Evolutionary conservation across 2,113 vertebrate species (phyloP).

Genomic region (Vombatus ursinus): DNA sequence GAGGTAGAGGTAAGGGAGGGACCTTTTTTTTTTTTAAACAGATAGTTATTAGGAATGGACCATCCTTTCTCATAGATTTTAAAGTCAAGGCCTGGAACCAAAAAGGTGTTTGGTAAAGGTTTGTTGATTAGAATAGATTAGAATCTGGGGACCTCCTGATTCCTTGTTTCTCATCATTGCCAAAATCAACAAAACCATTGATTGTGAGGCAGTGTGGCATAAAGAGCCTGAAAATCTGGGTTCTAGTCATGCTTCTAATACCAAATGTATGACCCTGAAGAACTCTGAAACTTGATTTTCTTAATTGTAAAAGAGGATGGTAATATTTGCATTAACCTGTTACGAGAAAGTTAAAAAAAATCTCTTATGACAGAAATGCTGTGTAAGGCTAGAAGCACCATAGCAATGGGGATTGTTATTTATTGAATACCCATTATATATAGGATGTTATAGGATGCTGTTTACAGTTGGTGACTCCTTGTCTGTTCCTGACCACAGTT

Average conservation of each 20-base stretch:
- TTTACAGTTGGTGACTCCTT: background rate
- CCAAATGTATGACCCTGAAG: background rate
- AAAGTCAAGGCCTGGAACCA: background rate
- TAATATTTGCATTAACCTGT: background rate
- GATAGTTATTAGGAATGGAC: background rate
- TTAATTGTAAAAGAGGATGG: background rate
- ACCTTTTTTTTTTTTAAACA: no score
- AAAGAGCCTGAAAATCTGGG: background rate
- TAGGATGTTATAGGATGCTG: background rate
- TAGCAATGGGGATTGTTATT: background rate
- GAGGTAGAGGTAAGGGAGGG: background rate
- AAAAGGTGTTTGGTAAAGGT: background rate
- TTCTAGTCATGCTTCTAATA: background rate
- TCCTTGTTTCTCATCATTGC: background rate
- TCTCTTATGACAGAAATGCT: background rate
- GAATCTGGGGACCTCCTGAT: background rate
- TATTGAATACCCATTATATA: background rate
- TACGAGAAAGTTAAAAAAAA: background rate
- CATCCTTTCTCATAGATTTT: background rate
- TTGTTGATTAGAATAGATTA: background rate
- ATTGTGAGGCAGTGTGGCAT: background rate
- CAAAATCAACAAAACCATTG: background rate
- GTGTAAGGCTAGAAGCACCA: background rate
- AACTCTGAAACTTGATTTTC: background rate
- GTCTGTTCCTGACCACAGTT: background rate